Conservation (phyloP, 2,888 invertebrate genomes). For the Aleiodes testaceus region DNA sequence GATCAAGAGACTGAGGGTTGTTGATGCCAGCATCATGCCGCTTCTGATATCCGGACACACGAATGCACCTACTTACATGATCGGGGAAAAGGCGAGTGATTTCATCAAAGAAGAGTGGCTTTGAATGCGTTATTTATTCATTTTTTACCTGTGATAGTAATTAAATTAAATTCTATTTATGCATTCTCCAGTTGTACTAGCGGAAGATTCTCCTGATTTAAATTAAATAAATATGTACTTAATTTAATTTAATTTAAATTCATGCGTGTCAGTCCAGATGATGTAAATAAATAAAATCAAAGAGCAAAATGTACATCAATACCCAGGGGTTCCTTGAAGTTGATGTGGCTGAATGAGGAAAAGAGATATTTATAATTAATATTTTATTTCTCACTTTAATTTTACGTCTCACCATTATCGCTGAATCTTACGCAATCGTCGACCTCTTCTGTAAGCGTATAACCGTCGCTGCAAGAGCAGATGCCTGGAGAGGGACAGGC, state of each 20-base stretch:
- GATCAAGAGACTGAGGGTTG: constrained; percentile 75
- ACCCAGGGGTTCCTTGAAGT: background rate
- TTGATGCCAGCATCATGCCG: constrained; percentile 78
- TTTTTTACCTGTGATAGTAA: no score
- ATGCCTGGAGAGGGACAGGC: constrained; percentile 50
- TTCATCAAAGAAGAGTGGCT: constrained; percentile 74
- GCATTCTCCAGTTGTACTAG: no score
- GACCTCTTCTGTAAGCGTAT: constrained; percentile 58
- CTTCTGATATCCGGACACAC: constrained; percentile 76
- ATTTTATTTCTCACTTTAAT: background rate
- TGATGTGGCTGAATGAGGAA: background rate
- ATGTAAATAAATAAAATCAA: background rate
- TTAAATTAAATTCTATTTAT: no score
- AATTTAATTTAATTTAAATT: no score
- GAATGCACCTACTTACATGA: constrained; percentile 76
- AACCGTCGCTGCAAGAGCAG: constrained; percentile 62
- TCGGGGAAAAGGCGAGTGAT: constrained; percentile 77
- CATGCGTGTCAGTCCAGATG: no score
- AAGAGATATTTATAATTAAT: background rate
- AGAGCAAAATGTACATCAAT: background rate
- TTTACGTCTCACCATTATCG: constrained; percentile 55
- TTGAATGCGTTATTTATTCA: background rate
- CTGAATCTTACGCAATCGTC: constrained; percentile 61
- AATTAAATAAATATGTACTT: no score
- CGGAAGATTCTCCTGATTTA: no score